These are phyloP conservation scores for Ernsta delagoae DNA, from an alignment of 2,888 invertebrate species.

Conservation along the genomic window DNA sequence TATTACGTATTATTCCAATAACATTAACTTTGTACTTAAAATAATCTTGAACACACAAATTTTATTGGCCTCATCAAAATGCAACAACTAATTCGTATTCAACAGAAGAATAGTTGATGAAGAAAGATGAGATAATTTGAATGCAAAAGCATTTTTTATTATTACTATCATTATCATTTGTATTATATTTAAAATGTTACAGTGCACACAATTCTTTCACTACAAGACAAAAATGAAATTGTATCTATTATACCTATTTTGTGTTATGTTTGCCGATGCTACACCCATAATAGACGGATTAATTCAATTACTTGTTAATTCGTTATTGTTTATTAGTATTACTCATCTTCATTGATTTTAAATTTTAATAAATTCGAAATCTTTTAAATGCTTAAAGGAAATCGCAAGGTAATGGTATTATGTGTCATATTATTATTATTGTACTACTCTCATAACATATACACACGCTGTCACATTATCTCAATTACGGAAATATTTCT, in stretches of 20 bases:
- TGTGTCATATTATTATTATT: too few relatives aligned
- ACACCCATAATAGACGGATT: not conserved
- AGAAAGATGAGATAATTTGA: too few relatives aligned
- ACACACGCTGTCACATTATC: too few relatives aligned
- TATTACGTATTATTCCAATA: conserved; percentile 1
- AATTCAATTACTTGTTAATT: not conserved
- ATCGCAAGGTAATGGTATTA: too few relatives aligned
- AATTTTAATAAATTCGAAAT: not conserved
- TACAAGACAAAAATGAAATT: not conserved
- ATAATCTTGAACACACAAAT: conserved; percentile 18
- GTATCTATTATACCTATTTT: too few relatives aligned
- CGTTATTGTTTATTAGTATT: not conserved
- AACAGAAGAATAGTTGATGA: too few relatives aligned
- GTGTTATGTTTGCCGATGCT: not conserved
- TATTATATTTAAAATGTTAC: not conserved
- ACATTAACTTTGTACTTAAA: conserved; percentile 22
- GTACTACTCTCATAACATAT: too few relatives aligned
- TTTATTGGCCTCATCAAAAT: conserved; percentile 2
- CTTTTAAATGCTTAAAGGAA: not conserved
- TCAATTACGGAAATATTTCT: not conserved
- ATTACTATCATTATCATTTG: too few relatives aligned
- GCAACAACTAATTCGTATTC: not conserved
- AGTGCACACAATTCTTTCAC: not conserved
- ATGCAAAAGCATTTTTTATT: too few relatives aligned
- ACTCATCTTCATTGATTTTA: not conserved